Evolutionary conservation across 2,888 invertebrate genomes (phyloP), one percentile per base, ranked within the genome.

Genomic region (Busseola fusca): DNA sequence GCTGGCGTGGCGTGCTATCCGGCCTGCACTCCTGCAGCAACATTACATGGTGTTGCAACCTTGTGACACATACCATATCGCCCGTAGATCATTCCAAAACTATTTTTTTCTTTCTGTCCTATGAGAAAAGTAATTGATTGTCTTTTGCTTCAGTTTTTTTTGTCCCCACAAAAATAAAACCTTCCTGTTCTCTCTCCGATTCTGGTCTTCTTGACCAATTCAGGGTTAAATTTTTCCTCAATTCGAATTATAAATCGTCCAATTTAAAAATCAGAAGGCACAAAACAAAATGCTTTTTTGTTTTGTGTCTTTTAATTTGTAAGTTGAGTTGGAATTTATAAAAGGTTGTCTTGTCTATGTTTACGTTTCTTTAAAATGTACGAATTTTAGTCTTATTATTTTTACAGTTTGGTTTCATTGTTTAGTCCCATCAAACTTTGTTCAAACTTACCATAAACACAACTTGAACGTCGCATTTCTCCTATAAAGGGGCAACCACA

Each of bases 401-500:
- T 48, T 75, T 34, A 59, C 14, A 21, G 16, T 50, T 30, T 34
- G 12, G 12, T 56, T 71, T 50, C n/a, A 67, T 52, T 56, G 56
- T 60, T 48, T 18, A 21, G 74, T 63, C 37, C 14, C 30, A 74
- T 64, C n/a, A 30, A 74, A 67, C n/a, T 58, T 58, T 52, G 37
- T 25, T 27, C 25, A 37, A 72, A 56, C 54, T 69, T 10, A 34
- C 64, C 40, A 64, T 64, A 76, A 81, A 82, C 75, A 78, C 65
- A 63, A 64, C 64, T 74, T 64, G 37, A 80, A 66, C 59, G 73
- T 83, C 82, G 30, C 70, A 75, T 78, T 80, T 70, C 82, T 81
- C 58, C 78, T 69, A 76, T 82, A 85, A 83, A 86, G 82, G 81
- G 64, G 81, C 64, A 37, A 81, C 85, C 85, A 80, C 84, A 80